phyloP scores from a whole-genome alignment of 1,140 invertebrate species.

The Eupristina koningsbergeri region DNA sequence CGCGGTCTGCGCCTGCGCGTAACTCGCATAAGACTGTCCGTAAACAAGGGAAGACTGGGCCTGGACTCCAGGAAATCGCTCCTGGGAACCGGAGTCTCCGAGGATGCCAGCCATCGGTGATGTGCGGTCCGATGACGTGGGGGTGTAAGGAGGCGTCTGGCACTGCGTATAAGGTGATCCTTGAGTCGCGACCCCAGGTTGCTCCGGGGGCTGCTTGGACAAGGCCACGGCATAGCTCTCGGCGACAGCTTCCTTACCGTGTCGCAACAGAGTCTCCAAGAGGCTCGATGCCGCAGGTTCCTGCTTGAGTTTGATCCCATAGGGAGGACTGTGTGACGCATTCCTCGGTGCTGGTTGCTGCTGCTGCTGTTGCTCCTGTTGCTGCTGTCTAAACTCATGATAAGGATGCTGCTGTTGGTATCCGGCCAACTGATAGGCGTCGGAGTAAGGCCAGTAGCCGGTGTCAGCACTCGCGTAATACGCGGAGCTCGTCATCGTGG shows the following conservation, averaged over 20 bases:
- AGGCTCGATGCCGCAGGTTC: constrained; percentile 51
- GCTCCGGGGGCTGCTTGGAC: not conserved
- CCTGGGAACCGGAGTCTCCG: constrained; percentile 31
- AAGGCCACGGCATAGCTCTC: constrained; percentile 42
- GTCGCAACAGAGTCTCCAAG: constrained; percentile 58
- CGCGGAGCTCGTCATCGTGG: constrained; percentile 56
- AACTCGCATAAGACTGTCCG: constrained; percentile 1
- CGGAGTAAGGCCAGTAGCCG: constrained; percentile 57
- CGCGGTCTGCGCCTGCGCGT: constrained; percentile 20
- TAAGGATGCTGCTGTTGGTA: constrained; percentile 22
- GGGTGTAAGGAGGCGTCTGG: constrained; percentile 56
- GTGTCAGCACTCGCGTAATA: constrained; percentile 55
- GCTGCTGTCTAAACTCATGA: not conserved
- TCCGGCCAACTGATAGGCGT: constrained; percentile 10
- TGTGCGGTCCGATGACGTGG: constrained; percentile 53
- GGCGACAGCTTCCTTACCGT: constrained; percentile 55
- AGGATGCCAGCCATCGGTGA: constrained; percentile 49
- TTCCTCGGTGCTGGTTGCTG: not conserved
- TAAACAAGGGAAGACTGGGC: not conserved
- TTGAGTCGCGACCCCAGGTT: not conserved
- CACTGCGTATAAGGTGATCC: constrained; percentile 3
- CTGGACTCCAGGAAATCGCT: not conserved
- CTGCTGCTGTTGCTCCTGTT: not conserved
- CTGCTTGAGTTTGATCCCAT: constrained; percentile 28
- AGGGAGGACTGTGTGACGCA: not conserved